Base-by-base conservation (phyloP, 1,140 invertebrate species). In the Dendrolimus kikuchii region DNA sequence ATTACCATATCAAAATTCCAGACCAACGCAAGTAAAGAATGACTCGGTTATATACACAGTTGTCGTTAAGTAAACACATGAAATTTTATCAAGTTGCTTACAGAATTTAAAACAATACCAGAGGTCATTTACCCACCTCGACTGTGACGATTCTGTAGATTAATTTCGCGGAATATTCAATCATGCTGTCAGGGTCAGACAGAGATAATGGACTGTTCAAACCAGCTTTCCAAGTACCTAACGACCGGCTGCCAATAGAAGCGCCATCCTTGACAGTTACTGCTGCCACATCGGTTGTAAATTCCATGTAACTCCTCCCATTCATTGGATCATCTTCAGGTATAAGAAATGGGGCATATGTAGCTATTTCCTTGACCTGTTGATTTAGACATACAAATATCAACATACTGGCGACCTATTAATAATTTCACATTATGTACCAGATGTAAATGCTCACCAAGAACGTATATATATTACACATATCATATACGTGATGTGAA, bases 121-220 rank as follows among this genome's bases (percentile, higher is more conserved):
- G 57, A 71, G 68, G 74, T 78, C 71, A 64, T 71, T 66, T 65
- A 76, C 71, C 64, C 42, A 93, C 93, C 74, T 93, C 88, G 5
- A 95, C 91, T 0, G 94, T 94, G 5, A 93, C 93, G 44, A 96
- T 91, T 48, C 94, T 90, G 77, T 95, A 96, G 5, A 94, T 93
- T 45, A 94, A 92, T 64, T 94, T 90, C 3, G 95, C 94, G 0
- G 93, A 93, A 49, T 93, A 92, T 74, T 95, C 94, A 48, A 88
- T 90, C 77, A 95, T 92, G 10, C 89, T 89, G 46, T 90, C 83
- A 6, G 90, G 88, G 64, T 92, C 90, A 9, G 88, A 86, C n/a
- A 94, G 83, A 6, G 84, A 76, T 6, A 94, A 69, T 0, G 89
- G 89, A 51, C 91, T 91, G 42, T 89, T 87, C 8, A 94, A 89